These are phyloP conservation scores for Cremastinae sp. DNA, from an alignment of 2,888 invertebrate species.

Conservation along the genomic window DNA sequence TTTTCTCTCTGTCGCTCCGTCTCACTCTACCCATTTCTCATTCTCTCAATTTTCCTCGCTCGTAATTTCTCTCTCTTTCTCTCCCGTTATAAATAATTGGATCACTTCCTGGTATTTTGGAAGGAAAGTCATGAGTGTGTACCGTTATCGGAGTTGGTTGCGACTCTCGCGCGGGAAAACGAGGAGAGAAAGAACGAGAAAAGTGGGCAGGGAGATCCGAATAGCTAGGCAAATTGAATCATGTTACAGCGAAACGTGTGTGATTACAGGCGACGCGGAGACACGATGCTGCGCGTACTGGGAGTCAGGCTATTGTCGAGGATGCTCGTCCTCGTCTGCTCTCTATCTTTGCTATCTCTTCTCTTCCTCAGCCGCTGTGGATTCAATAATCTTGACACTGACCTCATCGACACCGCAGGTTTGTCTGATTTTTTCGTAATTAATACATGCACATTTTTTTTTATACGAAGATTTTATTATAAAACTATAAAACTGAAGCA, in stretches of 20 bases:
- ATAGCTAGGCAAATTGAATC: slow-evolving; percentile 63
- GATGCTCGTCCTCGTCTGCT: slow-evolving; percentile 82
- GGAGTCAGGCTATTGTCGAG: slow-evolving; percentile 83
- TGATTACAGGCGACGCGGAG: slow-evolving; percentile 74
- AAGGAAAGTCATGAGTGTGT: slow-evolving; percentile 22
- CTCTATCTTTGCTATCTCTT: slow-evolving; percentile 82
- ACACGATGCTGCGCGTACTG: slow-evolving; percentile 81
- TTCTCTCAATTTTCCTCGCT: background rate
- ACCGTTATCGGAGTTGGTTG: slow-evolving; percentile 43
- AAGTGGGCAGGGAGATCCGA: slow-evolving; percentile 16
- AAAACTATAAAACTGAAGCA: too few relatives aligned
- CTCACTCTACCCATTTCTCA: too few relatives aligned
- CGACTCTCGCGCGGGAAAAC: background rate
- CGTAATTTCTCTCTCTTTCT: background rate
- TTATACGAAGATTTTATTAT: too few relatives aligned
- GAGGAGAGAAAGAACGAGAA: slow-evolving; percentile 4
- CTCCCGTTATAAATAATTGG: slow-evolving; percentile 58
- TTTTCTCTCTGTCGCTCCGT: too few relatives aligned
- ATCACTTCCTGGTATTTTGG: slow-evolving; percentile 48
- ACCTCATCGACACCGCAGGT: slow-evolving; percentile 74
- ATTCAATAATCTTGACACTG: slow-evolving; percentile 77
- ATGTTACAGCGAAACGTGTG: slow-evolving; percentile 63
- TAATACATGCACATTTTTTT: too few relatives aligned
- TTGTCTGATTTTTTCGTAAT: slow-evolving; percentile 58
- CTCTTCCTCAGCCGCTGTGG: slow-evolving; percentile 83